Base-by-base conservation (phyloP, 35 echinoderm and acorn worm species). In the Heliocidaris erythrogramma region DNA sequence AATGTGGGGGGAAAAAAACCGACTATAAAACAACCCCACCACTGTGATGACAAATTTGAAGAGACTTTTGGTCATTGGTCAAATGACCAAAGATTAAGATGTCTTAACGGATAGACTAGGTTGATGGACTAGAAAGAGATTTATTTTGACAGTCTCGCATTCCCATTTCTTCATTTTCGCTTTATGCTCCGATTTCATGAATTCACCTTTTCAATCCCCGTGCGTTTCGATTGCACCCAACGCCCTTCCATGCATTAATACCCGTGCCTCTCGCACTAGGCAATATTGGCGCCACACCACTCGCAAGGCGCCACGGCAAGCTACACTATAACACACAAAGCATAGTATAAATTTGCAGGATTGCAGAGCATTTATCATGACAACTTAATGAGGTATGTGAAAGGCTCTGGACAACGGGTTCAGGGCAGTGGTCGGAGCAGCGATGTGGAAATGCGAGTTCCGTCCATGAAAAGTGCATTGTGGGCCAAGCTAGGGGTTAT, bases 81-180 rank as follows among this genome's bases (percentile, higher is more conserved):
- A 21, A 27, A 18, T 69, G 1, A 4, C n/a, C n/a, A n/a, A n/a
- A n/a, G n/a, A n/a, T n/a, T 18, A 27, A 2, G 17, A 69, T 69
- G 49, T 52, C 49, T 52, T 52, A 8, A 78, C 65, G 27, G 18
- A n/a, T 7, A 78, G 65, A 78, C 65, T 78, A 78, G 65, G 65
- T 24, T 78, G 65, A 78, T 78, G 65, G 65, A 78, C 65, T 78
- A n/a, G 17, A 78, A 78, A 78, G 21, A 78, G 65, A 78, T 78
- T 78, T 78, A 78, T 78, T 78, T 78, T 78, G 65, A 78, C 65
- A 78, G 27, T 69, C 65, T 78, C 65, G 65, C 65, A 78, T 78
- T 78, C 65, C 65, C 21, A 17, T 7, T 78, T 78, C 65, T 78
- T 78, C 65, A 78, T 78, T 78, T 78, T 18, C 7, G 17, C 65